Evolutionary conservation across 2,797 vertebrate species (phyloP).

Genomic region (Trichosurus vulpecula): DNA sequence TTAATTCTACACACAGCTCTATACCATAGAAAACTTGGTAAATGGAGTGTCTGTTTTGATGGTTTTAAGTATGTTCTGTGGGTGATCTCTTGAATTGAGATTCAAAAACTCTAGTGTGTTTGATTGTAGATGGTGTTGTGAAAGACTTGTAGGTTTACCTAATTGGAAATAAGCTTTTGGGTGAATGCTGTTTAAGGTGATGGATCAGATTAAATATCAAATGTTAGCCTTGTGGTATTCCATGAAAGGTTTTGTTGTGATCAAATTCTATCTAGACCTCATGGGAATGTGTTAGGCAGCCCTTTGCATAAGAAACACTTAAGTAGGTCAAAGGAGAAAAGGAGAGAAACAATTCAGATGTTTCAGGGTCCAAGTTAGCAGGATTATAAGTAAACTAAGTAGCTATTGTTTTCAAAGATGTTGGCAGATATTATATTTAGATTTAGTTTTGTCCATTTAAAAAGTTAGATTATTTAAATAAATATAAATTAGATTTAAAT

Average conservation of each 20-base stretch:
- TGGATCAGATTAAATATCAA: accelerated
- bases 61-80: accelerated
- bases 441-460: not conserved
- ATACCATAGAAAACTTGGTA: not conserved
- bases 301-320: not conserved
- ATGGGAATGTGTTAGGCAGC: not conserved
- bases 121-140: not conserved
- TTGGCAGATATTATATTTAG: constrained; percentile 43
- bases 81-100: not conserved
- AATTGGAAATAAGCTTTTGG: accelerated
- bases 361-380: not conserved
- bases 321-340: constrained; percentile 26
- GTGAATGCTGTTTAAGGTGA: not conserved
- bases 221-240: not conserved
- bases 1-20: constrained; percentile 32
- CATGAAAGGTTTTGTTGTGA: accelerated
- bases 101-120: not conserved
- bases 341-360: not conserved
- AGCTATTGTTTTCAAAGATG: constrained; percentile 12
- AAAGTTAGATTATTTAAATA: not conserved
- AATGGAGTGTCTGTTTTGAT: not conserved
- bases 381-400: constrained; percentile 4
- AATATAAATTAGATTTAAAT: not conserved
- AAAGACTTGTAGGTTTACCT: not conserved
- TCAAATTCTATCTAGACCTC: constrained; percentile 23